Base-by-base conservation (phyloP, 2,888 invertebrate species). In the Nysson spinosus region DNA sequence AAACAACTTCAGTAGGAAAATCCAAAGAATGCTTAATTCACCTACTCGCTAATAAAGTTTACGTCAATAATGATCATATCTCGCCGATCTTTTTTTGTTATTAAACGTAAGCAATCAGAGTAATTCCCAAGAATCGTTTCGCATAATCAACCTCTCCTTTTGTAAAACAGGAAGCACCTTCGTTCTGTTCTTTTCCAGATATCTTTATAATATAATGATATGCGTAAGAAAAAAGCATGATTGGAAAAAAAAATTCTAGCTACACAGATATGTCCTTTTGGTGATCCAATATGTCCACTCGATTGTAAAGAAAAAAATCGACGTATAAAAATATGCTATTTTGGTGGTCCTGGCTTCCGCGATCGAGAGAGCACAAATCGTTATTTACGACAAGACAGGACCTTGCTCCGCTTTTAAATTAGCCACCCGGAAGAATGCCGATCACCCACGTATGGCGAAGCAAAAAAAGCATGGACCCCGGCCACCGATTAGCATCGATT, bases 321-420 rank as follows among this genome's bases (percentile, higher is more conserved):
- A n/a, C n/a, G 4, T 3, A 28, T 37, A 32, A 44, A 5, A 40
- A 22, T 37, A 19, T 3, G 20, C n/a, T 9, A 26, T 30, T 52
- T 34, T 11, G 39, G 19, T 11, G 26, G n/a, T 16, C 6, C 14
- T 9, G 7, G 44, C 63, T 61, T 68, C 61, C 69, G 65, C 44
- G 37, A 65, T 49, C 43, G 28, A 30, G 24, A 43, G 14, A n/a
- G n/a, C 16, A 35, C 39, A 34, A 47, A 69, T 69, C 54, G 51
- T 69, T 63, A 17, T 42, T 61, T 35, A 12, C 51, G 55, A 57
- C 47, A 55, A 42, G 50, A 30, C 35, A 57, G 44, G 49, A 43
- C 61, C 55, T 70, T 44, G 68, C 62, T 56, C 54, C 52, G 71
- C 32, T 68, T 62, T 70, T 50, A 65, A 56, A 68, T 74, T 56